A percentile compares a stretch with the other conserved stretches of the same genome.
phyloP scores from a whole-genome alignment of 1,140 invertebrate genomes.

The Pissodes strobi region DNA sequence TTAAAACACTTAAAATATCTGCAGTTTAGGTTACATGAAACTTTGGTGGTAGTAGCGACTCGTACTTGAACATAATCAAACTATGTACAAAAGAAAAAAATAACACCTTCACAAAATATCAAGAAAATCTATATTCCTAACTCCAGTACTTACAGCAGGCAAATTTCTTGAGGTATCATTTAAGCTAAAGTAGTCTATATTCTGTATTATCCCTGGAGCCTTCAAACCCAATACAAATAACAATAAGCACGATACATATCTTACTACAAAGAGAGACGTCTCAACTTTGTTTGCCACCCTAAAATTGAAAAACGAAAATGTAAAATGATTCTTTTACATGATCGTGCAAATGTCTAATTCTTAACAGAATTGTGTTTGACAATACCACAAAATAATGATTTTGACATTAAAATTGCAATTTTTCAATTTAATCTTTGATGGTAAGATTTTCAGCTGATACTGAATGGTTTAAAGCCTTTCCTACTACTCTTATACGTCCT shows the following conservation, averaged over 20 bases:
- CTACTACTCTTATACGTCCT: too few species aligned
- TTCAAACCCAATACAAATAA: slow-evolving; percentile 86
- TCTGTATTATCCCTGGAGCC: slow-evolving; percentile 81
- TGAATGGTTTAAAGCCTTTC: too few species aligned
- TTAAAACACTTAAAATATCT: too few species aligned
- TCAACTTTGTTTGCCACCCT: slow-evolving; percentile 81
- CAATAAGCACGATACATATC: slow-evolving; percentile 75
- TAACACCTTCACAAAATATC: neutral
- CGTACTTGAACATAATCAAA: neutral
- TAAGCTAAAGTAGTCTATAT: slow-evolving; percentile 64
- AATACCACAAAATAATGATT: too few species aligned
- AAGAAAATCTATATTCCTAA: slow-evolving; percentile 45
- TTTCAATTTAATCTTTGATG: too few species aligned
- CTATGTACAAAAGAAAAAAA: neutral
- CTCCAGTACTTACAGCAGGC: slow-evolving; percentile 56
- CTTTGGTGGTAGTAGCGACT: neutral
- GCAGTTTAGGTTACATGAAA: too few species aligned
- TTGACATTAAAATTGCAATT: too few species aligned
- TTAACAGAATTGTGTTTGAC: too few species aligned
- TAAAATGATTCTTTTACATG: too few species aligned
- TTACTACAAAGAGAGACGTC: slow-evolving; percentile 83
- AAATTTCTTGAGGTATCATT: slow-evolving; percentile 58
- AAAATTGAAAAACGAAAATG: too few species aligned
- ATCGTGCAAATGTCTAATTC: too few species aligned
- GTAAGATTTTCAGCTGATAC: too few species aligned